These are phyloP conservation scores for Leptatherina wallacei DNA, from an alignment of 2,797 vertebrate species.

Conservation along the genomic window DNA sequence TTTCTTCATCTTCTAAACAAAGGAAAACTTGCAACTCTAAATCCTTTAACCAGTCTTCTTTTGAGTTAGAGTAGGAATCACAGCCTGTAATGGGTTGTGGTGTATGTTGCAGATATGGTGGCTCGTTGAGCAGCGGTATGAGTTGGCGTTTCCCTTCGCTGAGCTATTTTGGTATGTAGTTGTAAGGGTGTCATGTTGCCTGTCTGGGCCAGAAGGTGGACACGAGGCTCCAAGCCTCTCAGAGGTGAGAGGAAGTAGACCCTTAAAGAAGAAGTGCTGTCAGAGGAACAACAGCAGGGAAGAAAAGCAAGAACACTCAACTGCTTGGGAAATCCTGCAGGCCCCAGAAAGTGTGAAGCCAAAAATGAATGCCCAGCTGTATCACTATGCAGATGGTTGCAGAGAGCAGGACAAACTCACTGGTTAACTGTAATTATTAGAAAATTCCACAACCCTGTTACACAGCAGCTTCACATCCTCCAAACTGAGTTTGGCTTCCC, in stretches of 20 bases:
- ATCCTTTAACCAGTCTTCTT: not conserved
- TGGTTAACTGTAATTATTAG: conserved; percentile 10
- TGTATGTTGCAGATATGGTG: conserved; percentile 24
- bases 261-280: conserved; percentile 54
- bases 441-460: not conserved
- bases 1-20: not conserved
- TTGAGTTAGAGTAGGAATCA: not conserved
- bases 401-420: conserved; percentile 31
- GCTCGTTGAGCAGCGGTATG: conserved; percentile 38
- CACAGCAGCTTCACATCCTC: not conserved
- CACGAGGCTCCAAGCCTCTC: conserved; percentile 24
- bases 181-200: conserved; percentile 66
- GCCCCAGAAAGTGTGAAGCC: conserved; percentile 14
- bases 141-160: conserved; percentile 44
- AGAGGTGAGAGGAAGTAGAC: conserved; percentile 56
- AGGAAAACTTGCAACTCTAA: not conserved
- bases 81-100: not conserved
- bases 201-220: conserved; percentile 49
- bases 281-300: conserved; percentile 23
- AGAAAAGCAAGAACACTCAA: not conserved
- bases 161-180: conserved; percentile 63
- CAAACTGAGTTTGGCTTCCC: not conserved
- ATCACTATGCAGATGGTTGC: conserved; percentile 10
- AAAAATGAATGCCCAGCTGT: conserved; percentile 36
- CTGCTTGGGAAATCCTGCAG: conserved; percentile 9